Base-by-base conservation (phyloP, 2,113 vertebrate genomes). In the Anarhynchus alexandrinus region DNA sequence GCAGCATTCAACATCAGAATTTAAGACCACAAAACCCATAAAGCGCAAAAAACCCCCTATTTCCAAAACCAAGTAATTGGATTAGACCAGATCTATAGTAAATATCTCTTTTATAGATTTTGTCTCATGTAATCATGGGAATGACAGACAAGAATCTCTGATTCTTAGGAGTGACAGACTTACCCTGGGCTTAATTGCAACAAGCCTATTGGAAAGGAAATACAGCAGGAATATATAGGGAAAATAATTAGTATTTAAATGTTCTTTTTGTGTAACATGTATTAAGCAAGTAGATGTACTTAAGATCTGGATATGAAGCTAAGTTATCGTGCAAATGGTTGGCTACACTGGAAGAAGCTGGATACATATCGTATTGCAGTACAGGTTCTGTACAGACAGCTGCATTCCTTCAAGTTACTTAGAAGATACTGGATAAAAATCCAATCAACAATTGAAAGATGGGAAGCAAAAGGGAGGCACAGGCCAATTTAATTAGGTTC, bases 401-500 rank as follows among this genome's bases (percentile, higher is more conserved):
- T 61, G n/a, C 52, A 49, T 43, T 94, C 66, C 57, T 90, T 74
- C 80, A 91, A 85, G 43, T 45, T 64, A 61, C 19, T 34, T 12
- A 71, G 52, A 61, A 74, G 47, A 86, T 47, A 90, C 1, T 64
- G 57, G 38, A 59, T 84, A 36, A 57, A 93, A 97, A 52, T 62
- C 72, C 42, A 91, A 16, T 78, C 83, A 61, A 29, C 61, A 43
- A 20, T 10, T 67, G 55, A 82, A 88, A 77, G 45, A 86, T 40
- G 22, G 26, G 69, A 91, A 77, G 62, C 30, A 85, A 89, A 84
- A 78, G 43, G 26, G 30, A 94, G 95, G 65, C 12, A 88, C 19
- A 40, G 52, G 64, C 30, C 61, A 88, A 74, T 59, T 74, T 71
- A 86, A 88, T 95, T 71, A 90, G 17, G 59, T 65, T 95, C 42